These are phyloP conservation scores for Neolamprologus sp. DNA, from an alignment of 2,113 vertebrate species.

Conservation along the genomic window DNA sequence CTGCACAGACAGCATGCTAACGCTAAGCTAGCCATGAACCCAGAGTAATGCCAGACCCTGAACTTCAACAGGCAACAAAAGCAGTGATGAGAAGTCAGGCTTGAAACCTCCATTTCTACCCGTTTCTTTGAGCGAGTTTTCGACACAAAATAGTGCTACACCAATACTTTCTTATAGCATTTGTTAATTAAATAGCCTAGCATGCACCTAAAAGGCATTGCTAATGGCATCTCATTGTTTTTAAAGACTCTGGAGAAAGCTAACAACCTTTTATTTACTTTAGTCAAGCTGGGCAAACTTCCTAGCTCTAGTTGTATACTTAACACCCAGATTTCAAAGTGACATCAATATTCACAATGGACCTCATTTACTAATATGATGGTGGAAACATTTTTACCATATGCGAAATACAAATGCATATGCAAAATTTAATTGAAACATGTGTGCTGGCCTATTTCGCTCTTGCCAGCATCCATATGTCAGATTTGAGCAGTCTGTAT, in stretches of 20 bases:
- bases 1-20: neutral
- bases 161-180: neutral
- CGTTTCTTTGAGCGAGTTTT: neutral
- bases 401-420: neutral
- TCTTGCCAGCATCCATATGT: neutral
- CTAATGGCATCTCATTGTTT: neutral
- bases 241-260: neutral
- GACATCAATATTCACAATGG: neutral
- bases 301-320: neutral
- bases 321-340: neutral
- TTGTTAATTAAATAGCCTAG: neutral
- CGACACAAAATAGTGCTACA: neutral
- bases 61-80: neutral
- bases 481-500: neutral
- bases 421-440: neutral
- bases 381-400: neutral
- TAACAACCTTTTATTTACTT: neutral
- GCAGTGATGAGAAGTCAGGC: neutral
- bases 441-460: neutral
- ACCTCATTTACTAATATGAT: neutral
- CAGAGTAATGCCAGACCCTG: neutral
- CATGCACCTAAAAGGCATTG: neutral
- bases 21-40: neutral
- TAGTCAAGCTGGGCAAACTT: neutral
- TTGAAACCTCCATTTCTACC: neutral